A percentile compares a stretch with the other conserved stretches of the same genome.
These are phyloP conservation scores for Sciurus vulgaris DNA, from an alignment of 2,797 vertebrate genomes.

Conservation along the genomic window DNA sequence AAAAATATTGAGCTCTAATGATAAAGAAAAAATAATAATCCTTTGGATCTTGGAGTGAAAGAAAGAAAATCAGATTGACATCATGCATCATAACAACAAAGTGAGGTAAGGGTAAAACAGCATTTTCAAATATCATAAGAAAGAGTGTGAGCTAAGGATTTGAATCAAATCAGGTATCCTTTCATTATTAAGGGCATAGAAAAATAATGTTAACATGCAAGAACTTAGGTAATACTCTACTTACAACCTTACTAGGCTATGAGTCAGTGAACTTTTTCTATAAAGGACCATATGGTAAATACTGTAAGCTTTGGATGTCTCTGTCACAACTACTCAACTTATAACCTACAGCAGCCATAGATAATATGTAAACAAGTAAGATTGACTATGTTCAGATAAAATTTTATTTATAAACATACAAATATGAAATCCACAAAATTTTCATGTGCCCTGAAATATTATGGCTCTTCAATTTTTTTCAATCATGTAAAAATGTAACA, in stretches of 20 bases:
- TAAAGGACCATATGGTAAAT: neutral
- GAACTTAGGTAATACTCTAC: neutral
- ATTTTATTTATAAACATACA: neutral
- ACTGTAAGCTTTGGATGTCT: neutral
- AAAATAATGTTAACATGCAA: slow-evolving; percentile 16
- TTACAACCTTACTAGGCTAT: neutral
- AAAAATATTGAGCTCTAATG: slow-evolving; percentile 4
- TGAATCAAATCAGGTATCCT: neutral
- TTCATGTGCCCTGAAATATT: neutral
- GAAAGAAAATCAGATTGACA: neutral
- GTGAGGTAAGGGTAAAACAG: neutral
- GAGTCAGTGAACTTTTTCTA: neutral
- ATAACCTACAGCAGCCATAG: neutral
- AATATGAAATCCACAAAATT: slow-evolving; percentile 14
- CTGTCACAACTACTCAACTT: neutral
- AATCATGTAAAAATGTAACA: slow-evolving; percentile 7
- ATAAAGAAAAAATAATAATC: neutral
- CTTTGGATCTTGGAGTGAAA: neutral
- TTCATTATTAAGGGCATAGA: neutral
- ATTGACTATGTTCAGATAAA: neutral
- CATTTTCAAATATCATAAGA: slow-evolving; percentile 54
- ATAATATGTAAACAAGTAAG: neutral
- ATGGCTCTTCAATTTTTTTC: neutral
- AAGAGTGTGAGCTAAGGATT: neutral
- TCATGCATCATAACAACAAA: neutral